A percentile compares a stretch with the other conserved stretches of the same genome.
Conservation (phyloP, 2,797 vertebrate species). For the Aplochiton taeniatus region DNA sequence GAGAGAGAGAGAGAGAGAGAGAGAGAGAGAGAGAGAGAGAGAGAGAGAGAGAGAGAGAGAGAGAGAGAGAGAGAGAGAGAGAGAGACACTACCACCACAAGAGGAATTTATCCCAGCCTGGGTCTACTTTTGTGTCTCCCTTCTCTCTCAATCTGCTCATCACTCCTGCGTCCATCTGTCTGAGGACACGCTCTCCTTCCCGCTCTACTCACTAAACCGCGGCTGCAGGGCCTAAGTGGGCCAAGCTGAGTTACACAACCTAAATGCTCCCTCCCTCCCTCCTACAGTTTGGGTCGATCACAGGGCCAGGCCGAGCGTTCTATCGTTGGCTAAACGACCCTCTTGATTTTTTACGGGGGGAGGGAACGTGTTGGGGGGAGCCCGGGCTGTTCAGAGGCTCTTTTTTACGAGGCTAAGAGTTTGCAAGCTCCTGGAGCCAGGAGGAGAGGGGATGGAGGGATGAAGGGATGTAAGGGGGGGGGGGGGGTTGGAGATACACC, state of each 20-base stretch:
- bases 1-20: too few relatives aligned
- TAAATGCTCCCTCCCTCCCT: not conserved
- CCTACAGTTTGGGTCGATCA: slow-evolving; percentile 35
- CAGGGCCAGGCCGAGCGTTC: slow-evolving; percentile 37
- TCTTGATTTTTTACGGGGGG: slow-evolving; percentile 33
- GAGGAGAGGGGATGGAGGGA: slow-evolving; percentile 17
- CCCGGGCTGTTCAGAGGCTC: slow-evolving; percentile 28
- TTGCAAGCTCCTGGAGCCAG: slow-evolving; percentile 30
- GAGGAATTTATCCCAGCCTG: too few relatives aligned
- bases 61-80: too few relatives aligned
- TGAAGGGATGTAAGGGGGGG: slow-evolving; percentile 12
- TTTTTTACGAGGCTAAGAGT: slow-evolving; percentile 31
- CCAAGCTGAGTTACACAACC: slow-evolving; percentile 27
- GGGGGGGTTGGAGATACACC: slow-evolving; percentile 17
- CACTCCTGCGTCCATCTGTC: slow-evolving; percentile 66
- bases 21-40: too few relatives aligned
- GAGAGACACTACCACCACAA: too few relatives aligned
- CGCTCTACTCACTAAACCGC: slow-evolving; percentile 4
- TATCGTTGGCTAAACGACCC: slow-evolving; percentile 47
- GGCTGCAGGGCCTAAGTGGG: slow-evolving; percentile 32
- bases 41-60: too few relatives aligned
- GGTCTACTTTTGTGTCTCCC: too few relatives aligned
- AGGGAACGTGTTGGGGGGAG: slow-evolving; percentile 30
- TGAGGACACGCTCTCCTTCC: slow-evolving; percentile 48
- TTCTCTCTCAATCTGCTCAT: slow-evolving; percentile 73